These are phyloP conservation scores for Heliothis subflexa DNA, from an alignment of 1,140 invertebrate genomes.

Conservation along the genomic window DNA sequence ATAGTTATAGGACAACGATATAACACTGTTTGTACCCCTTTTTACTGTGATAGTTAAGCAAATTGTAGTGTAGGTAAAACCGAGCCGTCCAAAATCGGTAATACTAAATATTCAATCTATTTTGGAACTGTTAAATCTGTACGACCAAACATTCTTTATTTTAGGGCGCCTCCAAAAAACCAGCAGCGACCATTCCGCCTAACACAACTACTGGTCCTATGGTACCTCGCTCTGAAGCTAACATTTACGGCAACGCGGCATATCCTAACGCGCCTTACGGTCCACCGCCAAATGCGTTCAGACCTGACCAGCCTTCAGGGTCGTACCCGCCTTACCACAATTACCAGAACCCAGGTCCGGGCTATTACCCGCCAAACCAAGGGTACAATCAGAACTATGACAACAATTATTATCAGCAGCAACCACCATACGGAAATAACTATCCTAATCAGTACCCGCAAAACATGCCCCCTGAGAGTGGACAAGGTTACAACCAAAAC, in stretches of 20 bases:
- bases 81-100: too few species aligned
- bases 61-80: too few species aligned
- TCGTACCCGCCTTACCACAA: conserved; percentile 76
- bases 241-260: conserved; percentile 55
- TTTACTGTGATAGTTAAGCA: not conserved
- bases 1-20: too few species aligned
- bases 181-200: conserved; percentile 89
- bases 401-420: conserved; percentile 75
- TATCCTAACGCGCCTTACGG: conserved; percentile 70
- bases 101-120: too few species aligned
- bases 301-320: conserved; percentile 65
- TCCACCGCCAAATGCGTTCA: conserved; percentile 59
- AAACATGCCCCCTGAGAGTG: conserved; percentile 61
- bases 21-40: too few species aligned
- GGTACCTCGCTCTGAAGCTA: conserved; percentile 58
- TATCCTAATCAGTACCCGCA: conserved; percentile 76
- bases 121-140: too few species aligned
- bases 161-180: conserved; percentile 85
- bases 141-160: conserved; percentile 34
- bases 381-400: conserved; percentile 80
- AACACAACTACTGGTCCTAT: conserved; percentile 81
- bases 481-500: conserved; percentile 73
- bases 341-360: conserved; percentile 64
- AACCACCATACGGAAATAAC: conserved; percentile 67
- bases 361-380: conserved; percentile 78